Evolutionary conservation across 1,140 invertebrate genomes (phyloP).

Genomic region (Seison nebaliae): DNA sequence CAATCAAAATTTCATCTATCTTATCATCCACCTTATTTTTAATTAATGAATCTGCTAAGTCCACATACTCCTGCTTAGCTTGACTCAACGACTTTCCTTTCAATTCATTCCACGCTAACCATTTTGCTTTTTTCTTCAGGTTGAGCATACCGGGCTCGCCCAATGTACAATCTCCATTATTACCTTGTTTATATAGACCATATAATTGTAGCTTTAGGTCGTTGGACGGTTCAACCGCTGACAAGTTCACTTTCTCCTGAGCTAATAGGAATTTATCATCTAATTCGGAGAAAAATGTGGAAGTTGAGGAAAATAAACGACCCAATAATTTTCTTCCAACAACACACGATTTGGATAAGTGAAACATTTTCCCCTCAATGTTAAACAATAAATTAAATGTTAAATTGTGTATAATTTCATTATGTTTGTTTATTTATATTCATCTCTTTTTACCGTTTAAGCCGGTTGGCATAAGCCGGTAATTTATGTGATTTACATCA

Average conservation of each 20-base stretch:
- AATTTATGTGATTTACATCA: too few species aligned
- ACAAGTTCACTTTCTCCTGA: conserved; percentile 23
- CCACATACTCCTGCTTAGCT: conserved; percentile 21
- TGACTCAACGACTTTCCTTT: conserved; percentile 28
- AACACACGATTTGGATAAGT: too few species aligned
- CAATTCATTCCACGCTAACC: conserved; percentile 36
- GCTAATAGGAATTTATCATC: conserved; percentile 28
- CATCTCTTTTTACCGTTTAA: too few species aligned
- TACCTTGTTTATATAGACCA: conserved; percentile 37
- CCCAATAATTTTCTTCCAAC: too few species aligned
- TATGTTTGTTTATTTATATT: too few species aligned
- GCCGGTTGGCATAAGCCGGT: too few species aligned
- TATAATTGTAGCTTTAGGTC: conserved; percentile 35
- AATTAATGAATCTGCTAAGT: conserved; percentile 21
- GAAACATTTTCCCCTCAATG: too few species aligned
- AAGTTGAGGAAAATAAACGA: too few species aligned
- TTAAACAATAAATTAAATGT: too few species aligned
- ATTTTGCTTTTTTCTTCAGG: conserved; percentile 37
- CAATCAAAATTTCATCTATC: neutral
- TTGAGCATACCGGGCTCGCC: conserved; percentile 37
- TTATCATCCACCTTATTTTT: conserved; percentile 12
- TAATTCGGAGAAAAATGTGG: too few species aligned
- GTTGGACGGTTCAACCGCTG: conserved; percentile 33
- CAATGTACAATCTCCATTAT: conserved; percentile 31
- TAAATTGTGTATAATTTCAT: too few species aligned